Evolutionary conservation across 2,888 invertebrate species (phyloP).

Genomic region (Uloborus plumipes): DNA sequence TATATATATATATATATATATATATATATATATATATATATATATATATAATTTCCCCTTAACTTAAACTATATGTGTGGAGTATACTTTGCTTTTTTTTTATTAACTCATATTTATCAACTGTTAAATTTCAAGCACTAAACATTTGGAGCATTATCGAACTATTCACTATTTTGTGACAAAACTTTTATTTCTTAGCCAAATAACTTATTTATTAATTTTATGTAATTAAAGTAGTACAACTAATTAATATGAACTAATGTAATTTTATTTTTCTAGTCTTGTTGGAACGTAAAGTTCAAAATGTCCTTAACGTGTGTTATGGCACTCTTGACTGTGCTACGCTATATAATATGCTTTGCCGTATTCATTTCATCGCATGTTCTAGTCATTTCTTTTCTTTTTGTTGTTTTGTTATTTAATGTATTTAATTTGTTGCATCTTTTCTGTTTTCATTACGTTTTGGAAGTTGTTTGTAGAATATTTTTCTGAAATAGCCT

Average conservation of each 20-base stretch:
- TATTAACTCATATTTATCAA: no score
- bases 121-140: no score
- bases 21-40: no score
- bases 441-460: not conserved
- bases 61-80: no score
- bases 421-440: not conserved
- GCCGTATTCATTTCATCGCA: slow-evolving; percentile 3
- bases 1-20: no score
- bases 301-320: slow-evolving; percentile 24
- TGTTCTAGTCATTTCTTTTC: slow-evolving; percentile 51
- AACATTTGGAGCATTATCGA: no score
- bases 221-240: slow-evolving; percentile 7
- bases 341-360: slow-evolving; percentile 14
- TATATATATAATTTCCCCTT: no score
- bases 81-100: no score
- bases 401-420: not conserved
- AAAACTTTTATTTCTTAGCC: not conserved
- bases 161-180: not conserved
- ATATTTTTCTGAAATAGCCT: not conserved
- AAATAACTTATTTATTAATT: not conserved
- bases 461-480: not conserved
- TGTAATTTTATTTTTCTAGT: slow-evolving; percentile 60
- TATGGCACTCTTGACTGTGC: slow-evolving; percentile 22
- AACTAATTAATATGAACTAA: slow-evolving; percentile 1
- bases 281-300: slow-evolving; percentile 34